Evolutionary conservation across 2,113 vertebrate genomes (phyloP), one percentile per base, ranked within the genome.

Genomic region (Paracanthobrama guichenoti): DNA sequence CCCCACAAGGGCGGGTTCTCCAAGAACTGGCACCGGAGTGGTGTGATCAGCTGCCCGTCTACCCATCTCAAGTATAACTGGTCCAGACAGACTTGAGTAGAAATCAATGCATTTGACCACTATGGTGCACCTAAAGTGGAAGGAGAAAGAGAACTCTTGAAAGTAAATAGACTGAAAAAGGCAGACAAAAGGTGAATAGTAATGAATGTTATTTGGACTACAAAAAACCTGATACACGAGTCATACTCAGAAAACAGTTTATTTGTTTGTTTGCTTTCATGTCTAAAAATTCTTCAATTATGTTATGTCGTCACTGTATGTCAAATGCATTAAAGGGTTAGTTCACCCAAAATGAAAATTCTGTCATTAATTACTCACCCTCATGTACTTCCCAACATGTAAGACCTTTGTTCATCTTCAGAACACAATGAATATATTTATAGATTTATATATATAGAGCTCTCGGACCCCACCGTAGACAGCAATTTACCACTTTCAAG

Each of bases 41-140:
- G 90, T 92, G 87, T 91, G 91, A 87, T 95, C 93, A 26, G 92
- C 88, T 12, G 92, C 93, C 86, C 94, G 89, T 90, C 94, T 93
- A 87, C 93, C 94, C 94, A 95, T 95, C 71, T 67, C 88, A 84
- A 26, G 62, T 83, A 50, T 72, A 81, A 86, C 48, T 11, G 13
- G 85, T 74, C 91, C 84, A 84, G 78, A 57, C 31, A 84, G 28
- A 24, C 16, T 22, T 35, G 39, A 57, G 85, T 60, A 39, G 87
- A 87, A 86, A 77, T 84, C 81, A 64, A 35, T 66, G 35, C 20
- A 66, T 20, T 81, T 81, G 89, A 90, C 89, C 82, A 85, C 87
- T 77, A 77, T 84, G 85, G 87, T 88, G 87, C 87, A 89, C 90
- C 89, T 85, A 50, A 90, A 87, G 89, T 81, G 78, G 90, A 90